Base-by-base conservation (phyloP, 2,888 invertebrate species). In the Coenonympha glycerion region DNA sequence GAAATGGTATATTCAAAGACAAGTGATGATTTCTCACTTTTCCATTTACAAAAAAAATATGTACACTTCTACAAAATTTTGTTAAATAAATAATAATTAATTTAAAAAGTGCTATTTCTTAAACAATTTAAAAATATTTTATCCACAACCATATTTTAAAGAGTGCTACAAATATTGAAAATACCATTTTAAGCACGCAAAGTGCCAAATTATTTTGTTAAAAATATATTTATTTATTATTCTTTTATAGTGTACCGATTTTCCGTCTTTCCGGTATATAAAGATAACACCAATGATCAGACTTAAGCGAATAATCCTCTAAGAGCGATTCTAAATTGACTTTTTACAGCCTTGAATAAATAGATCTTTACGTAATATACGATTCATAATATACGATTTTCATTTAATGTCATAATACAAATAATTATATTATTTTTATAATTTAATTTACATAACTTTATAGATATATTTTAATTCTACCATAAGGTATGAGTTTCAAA, bases 261-360 rank as follows among this genome's bases (percentile, higher is more conserved):
- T 62, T 72, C 72, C 67, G 73, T 75, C 72, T 79, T 66, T 69
- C 67, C 66, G 72, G 68, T 57, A 62, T 65, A 73, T 44, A 72
- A 71, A 57, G 64, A 76, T 75, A 83, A 85, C 83, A 85, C 86
- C 84, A 85, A 85, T 63, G 66, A 65, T 74, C 79, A 74, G 70
- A 76, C 73, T 79, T 74, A 72, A 64, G 65, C 59, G 61, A 60
- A 66, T 71, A 71, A 73, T 76, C 76, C 77, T 78, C 60, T 73
- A 78, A 80, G 79, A 78, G 72, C 62, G 68, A 76, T 79, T 78
- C 73, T 72, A 71, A 79, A 73, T 61, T 64, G 56, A 53, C 55
- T 64, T 72, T 70, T 71, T 73, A 65, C 69, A 71, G 68, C 68
- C 71, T 75, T 73, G 70, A 69, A 70, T 66, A 56, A 64, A 52